A percentile compares a stretch with the other conserved stretches of the same genome.
phyloP scores from a whole-genome alignment of 2,888 invertebrate species.

The Apodemia mormo region DNA sequence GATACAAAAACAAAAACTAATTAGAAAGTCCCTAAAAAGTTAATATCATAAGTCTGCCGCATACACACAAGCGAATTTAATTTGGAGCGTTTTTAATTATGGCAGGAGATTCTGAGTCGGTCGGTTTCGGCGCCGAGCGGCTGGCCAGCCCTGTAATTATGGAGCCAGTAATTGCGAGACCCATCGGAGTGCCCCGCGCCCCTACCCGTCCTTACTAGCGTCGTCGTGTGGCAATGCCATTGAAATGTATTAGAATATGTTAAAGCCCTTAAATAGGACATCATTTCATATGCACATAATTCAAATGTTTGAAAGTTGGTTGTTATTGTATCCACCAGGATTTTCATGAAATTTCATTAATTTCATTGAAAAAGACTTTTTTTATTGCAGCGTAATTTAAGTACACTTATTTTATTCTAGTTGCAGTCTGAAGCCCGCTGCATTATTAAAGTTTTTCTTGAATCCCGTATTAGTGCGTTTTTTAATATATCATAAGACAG shows the following conservation, averaged over 20 bases:
- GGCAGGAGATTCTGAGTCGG: slow-evolving; percentile 48
- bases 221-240: slow-evolving; percentile 53
- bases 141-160: slow-evolving; percentile 79
- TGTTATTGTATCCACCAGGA: too few species aligned
- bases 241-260: slow-evolving; percentile 43
- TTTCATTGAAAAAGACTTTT: too few species aligned
- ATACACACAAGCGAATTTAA: slow-evolving; percentile 79
- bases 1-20: slow-evolving; percentile 66
- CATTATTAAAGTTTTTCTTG: too few species aligned
- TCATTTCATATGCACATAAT: too few species aligned
- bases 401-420: too few species aligned
- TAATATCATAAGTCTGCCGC: slow-evolving; percentile 70
- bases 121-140: slow-evolving; percentile 75
- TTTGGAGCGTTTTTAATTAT: slow-evolving; percentile 81
- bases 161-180: slow-evolving; percentile 77
- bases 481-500: too few species aligned
- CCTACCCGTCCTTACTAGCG: slow-evolving; percentile 51
- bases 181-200: slow-evolving; percentile 52
- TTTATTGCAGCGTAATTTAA: too few species aligned
- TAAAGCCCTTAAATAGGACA: neutral
- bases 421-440: too few species aligned
- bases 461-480: too few species aligned
- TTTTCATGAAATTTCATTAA: too few species aligned
- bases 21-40: slow-evolving; percentile 79
- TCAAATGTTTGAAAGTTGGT: too few species aligned